A percentile compares a stretch with the other conserved stretches of the same genome.
These are phyloP conservation scores for Sebastes kiyomatsui DNA, from an alignment of 2,797 vertebrate species.

Conservation along the genomic window DNA sequence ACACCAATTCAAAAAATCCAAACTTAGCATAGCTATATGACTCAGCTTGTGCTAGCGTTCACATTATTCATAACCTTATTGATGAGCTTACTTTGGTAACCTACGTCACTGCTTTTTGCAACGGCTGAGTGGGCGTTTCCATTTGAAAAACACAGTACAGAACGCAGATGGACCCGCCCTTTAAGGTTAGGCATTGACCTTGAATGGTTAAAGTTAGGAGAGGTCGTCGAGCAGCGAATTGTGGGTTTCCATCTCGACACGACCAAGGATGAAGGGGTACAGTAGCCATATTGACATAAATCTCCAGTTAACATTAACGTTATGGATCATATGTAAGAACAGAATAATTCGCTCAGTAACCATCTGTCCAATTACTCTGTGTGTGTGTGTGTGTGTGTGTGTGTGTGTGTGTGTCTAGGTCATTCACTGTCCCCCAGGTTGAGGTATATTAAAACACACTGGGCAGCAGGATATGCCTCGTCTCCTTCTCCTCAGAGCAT, in stretches of 20 bases:
- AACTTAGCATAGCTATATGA: too few relatives aligned
- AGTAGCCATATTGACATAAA: neutral
- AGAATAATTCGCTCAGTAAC: neutral
- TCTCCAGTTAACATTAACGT: neutral
- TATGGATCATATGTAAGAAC: neutral
- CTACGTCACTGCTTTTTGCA: too few relatives aligned
- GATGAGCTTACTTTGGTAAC: too few relatives aligned
- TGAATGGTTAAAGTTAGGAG: rapidly evolving
- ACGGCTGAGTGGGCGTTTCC: too few relatives aligned
- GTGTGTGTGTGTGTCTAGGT: neutral
- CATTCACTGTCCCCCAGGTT: neutral
- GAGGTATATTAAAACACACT: neutral
- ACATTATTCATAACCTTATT: too few relatives aligned
- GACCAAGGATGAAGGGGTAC: neutral
- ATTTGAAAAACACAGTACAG: too few relatives aligned
- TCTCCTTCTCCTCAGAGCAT: neutral
- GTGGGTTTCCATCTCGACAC: too few relatives aligned
- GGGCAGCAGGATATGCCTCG: neutral
- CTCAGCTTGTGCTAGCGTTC: too few relatives aligned
- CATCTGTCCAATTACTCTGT: neutral
- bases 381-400: neutral
- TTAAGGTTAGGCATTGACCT: too few relatives aligned
- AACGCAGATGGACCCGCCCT: too few relatives aligned
- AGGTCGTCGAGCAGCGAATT: too few relatives aligned
- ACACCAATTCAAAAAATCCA: too few relatives aligned